phyloP scores from a whole-genome alignment of 2,797 vertebrate genomes.

The Hippocampus kuda region DNA sequence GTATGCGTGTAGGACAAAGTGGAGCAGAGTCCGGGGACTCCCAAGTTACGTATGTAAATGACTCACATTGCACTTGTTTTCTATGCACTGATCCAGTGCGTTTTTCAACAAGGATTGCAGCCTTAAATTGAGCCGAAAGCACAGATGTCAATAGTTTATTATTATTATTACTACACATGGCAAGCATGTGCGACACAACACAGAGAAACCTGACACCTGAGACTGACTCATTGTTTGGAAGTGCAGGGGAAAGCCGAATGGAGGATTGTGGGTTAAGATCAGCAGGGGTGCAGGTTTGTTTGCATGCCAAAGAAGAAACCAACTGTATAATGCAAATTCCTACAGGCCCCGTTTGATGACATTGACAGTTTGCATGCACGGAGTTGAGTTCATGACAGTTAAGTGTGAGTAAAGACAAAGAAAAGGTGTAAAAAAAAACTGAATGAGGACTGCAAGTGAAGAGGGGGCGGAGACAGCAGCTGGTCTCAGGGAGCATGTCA shows the following conservation, averaged over 20 bases:
- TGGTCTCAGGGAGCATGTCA: constrained; percentile 6
- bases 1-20: too few species aligned
- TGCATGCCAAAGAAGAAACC: background rate
- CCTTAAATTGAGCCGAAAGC: background rate
- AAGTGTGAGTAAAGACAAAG: background rate
- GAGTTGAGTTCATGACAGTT: background rate
- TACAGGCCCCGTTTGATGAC: background rate
- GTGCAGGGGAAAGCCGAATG: background rate
- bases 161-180: background rate
- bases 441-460: background rate
- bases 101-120: background rate
- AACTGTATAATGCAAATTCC: background rate
- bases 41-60: background rate
- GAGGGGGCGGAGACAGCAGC: background rate
- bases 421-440: background rate
- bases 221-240: constrained; percentile 1
- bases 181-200: background rate
- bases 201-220: constrained; percentile 1
- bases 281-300: constrained; percentile 1
- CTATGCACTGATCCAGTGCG: background rate
- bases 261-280: background rate
- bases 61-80: background rate
- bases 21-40: background rate
- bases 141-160: background rate
- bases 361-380: background rate